phyloP scores from a whole-genome alignment of 2,797 vertebrate genomes.

The Acrossocheilus fasciatus region DNA sequence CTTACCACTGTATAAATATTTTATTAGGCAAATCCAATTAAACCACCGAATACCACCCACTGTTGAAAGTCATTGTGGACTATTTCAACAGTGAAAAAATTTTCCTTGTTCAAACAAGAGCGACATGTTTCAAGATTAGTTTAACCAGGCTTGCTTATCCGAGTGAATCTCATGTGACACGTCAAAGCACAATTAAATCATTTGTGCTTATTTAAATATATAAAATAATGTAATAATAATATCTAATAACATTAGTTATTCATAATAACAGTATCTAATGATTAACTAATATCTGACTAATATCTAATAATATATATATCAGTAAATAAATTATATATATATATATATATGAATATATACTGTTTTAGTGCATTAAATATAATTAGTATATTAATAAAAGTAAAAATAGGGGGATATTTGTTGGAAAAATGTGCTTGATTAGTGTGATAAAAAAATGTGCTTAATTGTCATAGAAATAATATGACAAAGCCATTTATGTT shows the following conservation, averaged over 20 bases:
- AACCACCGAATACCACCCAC: neutral
- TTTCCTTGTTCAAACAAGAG: neutral
- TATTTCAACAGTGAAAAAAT: neutral
- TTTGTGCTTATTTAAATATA: neutral
- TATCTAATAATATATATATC: no score
- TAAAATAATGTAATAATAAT: neutral
- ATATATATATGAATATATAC: neutral
- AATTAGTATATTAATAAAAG: neutral
- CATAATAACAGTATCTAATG: neutral
- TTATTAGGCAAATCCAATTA: constrained; percentile 31
- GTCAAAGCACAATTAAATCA: neutral
- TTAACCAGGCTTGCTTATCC: neutral
- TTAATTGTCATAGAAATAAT: neutral
- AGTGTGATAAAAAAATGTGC: neutral
- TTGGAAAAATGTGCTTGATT: neutral
- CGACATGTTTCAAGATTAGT: neutral
- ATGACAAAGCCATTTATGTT: no score
- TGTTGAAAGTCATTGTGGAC: neutral
- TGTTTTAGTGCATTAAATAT: neutral
- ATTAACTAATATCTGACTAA: no score
- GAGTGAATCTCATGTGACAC: no score
- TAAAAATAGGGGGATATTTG: neutral
- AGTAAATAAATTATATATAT: neutral
- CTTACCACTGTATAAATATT: constrained; percentile 10
- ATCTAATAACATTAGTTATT: neutral